A percentile compares a stretch with the other conserved stretches of the same genome.
phyloP scores from a whole-genome alignment of 2,113 vertebrate genomes.

The Bos taurus region DNA sequence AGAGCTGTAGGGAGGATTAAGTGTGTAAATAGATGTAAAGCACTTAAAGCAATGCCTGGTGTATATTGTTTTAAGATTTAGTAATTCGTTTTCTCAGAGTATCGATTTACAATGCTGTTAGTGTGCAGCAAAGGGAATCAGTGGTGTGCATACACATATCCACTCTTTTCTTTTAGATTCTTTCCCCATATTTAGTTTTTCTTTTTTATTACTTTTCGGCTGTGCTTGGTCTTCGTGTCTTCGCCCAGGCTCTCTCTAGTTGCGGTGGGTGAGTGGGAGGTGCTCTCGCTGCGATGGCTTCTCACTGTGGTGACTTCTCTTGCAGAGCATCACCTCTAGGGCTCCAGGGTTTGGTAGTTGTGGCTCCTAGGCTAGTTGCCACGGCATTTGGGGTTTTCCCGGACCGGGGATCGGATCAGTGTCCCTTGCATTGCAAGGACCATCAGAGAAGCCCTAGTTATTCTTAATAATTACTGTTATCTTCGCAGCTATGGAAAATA shows the following conservation, averaged over 20 bases:
- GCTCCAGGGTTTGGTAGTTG: background rate
- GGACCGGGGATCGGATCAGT: background rate
- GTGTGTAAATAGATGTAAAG: background rate
- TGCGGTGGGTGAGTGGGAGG: background rate
- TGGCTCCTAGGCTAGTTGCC: background rate
- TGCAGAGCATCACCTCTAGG: background rate
- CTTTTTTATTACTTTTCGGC: background rate
- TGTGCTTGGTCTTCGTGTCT: background rate
- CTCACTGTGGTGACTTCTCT: background rate
- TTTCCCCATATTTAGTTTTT: background rate
- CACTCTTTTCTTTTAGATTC: background rate
- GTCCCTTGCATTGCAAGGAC: background rate
- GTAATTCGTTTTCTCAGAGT: too few relatives aligned
- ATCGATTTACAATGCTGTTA: background rate
- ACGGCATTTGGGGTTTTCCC: background rate
- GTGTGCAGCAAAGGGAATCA: background rate
- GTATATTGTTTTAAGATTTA: background rate
- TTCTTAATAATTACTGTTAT: background rate
- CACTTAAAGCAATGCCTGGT: background rate
- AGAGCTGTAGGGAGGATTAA: background rate
- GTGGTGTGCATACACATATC: background rate
- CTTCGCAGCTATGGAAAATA: background rate
- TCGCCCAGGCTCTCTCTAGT: background rate
- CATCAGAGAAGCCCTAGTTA: background rate
- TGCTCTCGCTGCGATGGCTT: background rate